phyloP scores from a whole-genome alignment of 2,113 vertebrate species.

The Chlamydotis undulata region DNA sequence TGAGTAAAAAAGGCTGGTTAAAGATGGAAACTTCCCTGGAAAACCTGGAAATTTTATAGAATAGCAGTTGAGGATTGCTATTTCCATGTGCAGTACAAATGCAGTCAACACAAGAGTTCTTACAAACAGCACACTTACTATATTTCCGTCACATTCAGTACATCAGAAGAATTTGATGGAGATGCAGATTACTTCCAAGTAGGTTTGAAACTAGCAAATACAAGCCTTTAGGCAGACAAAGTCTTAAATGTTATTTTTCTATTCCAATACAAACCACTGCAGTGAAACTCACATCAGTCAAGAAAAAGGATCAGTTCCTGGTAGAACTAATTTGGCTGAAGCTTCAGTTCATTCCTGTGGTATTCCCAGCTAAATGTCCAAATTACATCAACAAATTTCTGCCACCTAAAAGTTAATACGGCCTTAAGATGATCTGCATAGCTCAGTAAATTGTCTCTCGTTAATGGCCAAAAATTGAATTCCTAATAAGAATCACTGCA shows the following conservation, averaged over 20 bases:
- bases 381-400: not conserved
- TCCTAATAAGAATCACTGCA: not conserved
- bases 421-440: not conserved
- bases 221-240: not conserved
- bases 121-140: not conserved
- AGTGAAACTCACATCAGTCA: not conserved
- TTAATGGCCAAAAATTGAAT: not conserved
- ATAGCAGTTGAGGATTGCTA: not conserved
- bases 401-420: not conserved
- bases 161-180: not conserved
- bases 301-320: not conserved
- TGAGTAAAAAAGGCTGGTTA: not conserved
- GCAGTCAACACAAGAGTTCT: not conserved
- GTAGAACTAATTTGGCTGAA: not conserved
- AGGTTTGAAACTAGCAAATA: not conserved
- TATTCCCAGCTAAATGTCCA: not conserved
- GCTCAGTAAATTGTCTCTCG: not conserved
- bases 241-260: not conserved
- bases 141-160: not conserved
- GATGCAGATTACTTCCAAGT: not conserved
- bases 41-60: not conserved
- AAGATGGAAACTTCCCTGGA: not conserved
- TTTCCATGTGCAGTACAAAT: not conserved
- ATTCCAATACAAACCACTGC: not conserved
- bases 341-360: not conserved